phyloP scores from a whole-genome alignment of 1,140 invertebrate genomes.

The Dreissena polymorpha region DNA sequence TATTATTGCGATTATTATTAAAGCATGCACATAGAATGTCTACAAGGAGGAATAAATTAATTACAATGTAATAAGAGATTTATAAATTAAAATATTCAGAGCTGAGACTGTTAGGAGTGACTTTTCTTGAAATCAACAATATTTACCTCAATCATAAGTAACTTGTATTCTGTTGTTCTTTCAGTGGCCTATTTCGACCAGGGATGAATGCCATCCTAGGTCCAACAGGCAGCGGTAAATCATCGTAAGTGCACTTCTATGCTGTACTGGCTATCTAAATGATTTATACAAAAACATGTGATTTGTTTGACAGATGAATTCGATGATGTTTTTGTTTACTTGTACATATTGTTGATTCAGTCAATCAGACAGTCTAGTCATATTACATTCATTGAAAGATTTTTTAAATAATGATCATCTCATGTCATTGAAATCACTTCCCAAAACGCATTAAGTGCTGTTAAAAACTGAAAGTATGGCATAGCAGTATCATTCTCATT shows the following conservation, averaged over 20 bases:
- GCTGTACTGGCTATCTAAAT: background rate
- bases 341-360: no score
- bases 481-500: no score
- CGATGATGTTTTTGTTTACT: no score
- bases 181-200: slow-evolving; percentile 77
- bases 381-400: no score
- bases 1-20: background rate
- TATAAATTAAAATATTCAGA: background rate
- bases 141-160: background rate
- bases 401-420: no score
- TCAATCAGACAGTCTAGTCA: no score
- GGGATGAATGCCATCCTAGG: slow-evolving; percentile 80
- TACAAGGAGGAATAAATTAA: no score
- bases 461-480: no score
- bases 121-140: background rate
- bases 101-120: background rate
- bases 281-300: background rate
- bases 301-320: no score
- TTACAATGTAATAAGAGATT: no score
- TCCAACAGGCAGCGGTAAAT: slow-evolving; percentile 79
- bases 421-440: no score
- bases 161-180: slow-evolving; percentile 40
- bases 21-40: background rate
- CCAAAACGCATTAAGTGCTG: no score
- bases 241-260: slow-evolving; percentile 73